phyloP scores from a whole-genome alignment of 2,797 vertebrate genomes.

The Manis pentadactyla region DNA sequence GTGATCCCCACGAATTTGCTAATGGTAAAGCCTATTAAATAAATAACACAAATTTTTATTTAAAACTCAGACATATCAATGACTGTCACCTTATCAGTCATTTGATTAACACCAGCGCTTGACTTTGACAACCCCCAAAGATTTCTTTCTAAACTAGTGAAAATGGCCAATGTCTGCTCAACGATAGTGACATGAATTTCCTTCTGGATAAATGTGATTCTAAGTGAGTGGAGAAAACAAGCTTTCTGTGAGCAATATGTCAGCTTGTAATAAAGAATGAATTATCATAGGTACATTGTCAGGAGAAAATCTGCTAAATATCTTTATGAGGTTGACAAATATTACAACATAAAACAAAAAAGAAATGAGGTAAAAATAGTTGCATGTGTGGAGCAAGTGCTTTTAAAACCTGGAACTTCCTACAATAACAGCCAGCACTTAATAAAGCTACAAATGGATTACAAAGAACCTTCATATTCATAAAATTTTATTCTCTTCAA shows the following conservation, averaged over 20 bases:
- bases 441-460: neutral
- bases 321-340: neutral
- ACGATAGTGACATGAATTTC: neutral
- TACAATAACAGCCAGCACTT: neutral
- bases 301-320: neutral
- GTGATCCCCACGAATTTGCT: neutral
- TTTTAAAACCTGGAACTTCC: neutral
- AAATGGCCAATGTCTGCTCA: neutral
- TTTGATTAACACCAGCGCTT: neutral
- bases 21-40: neutral
- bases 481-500: neutral
- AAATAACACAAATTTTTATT: conserved; percentile 18
- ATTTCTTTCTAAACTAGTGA: neutral
- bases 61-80: neutral
- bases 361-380: neutral
- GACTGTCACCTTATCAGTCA: neutral
- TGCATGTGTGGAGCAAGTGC: neutral
- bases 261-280: neutral
- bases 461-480: neutral
- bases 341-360: neutral
- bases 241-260: neutral
- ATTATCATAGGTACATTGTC: neutral
- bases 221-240: neutral
- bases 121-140: neutral
- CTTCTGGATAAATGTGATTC: neutral